phyloP scores from a whole-genome alignment of 2,888 invertebrate species.

The Abrostola tripartita region DNA sequence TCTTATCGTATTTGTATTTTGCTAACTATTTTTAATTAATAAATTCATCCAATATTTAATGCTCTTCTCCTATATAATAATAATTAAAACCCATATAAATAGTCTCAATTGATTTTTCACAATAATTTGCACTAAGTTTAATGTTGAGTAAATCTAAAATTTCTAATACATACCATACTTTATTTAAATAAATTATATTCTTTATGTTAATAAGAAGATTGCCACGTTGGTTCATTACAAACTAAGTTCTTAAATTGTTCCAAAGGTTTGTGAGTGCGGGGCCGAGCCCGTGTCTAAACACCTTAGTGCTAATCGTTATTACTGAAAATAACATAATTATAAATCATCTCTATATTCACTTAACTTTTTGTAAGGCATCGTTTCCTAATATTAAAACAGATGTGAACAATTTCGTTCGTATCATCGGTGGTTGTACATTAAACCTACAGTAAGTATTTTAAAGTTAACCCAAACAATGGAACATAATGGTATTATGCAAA shows the following conservation, averaged over 20 bases:
- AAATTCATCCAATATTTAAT: constrained; percentile 88
- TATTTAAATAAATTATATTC: constrained; percentile 87
- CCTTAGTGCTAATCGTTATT: constrained; percentile 83
- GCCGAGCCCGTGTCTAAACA: constrained; percentile 73
- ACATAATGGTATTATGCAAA: constrained; percentile 65
- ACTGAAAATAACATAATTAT: constrained; percentile 86
- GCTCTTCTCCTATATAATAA: constrained; percentile 86
- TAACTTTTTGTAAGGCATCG: constrained; percentile 86
- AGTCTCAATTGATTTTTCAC: constrained; percentile 87
- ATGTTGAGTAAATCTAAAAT: constrained; percentile 88
- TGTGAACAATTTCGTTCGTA: constrained; percentile 78
- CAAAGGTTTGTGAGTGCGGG: constrained; percentile 80
- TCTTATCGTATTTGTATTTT: constrained; percentile 88
- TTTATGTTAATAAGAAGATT: constrained; percentile 87
- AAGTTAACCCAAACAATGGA: constrained; percentile 72
- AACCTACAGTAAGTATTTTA: constrained; percentile 75
- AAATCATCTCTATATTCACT: constrained; percentile 86
- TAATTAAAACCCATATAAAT: constrained; percentile 88
- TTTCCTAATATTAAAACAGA: constrained; percentile 86
- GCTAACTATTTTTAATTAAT: constrained; percentile 89
- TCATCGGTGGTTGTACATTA: constrained; percentile 85
- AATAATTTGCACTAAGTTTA: constrained; percentile 88
- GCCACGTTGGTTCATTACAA: constrained; percentile 86
- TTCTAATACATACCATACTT: constrained; percentile 87
- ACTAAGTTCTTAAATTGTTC: constrained; percentile 88